These are phyloP conservation scores for Hyperoplus lanceolatus DNA, from an alignment of 2,797 vertebrate species.

Conservation along the genomic window DNA sequence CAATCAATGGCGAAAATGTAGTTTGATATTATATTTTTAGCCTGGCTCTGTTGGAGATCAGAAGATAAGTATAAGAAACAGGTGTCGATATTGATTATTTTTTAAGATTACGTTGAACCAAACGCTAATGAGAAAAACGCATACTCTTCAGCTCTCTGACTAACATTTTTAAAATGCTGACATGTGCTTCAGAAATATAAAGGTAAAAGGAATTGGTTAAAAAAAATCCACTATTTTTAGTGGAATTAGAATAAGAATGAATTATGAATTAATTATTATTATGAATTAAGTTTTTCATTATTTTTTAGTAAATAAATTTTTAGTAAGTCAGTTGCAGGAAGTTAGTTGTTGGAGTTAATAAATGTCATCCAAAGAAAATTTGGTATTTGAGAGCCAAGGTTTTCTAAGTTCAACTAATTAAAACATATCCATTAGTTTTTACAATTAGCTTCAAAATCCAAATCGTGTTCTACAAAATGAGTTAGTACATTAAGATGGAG, in stretches of 20 bases:
- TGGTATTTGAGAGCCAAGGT: not conserved
- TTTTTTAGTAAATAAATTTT: no score
- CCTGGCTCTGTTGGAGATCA: not conserved
- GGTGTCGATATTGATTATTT: not conserved
- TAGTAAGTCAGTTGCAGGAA: not conserved
- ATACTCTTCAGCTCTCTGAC: conserved; percentile 2
- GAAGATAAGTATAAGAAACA: conserved; percentile 3
- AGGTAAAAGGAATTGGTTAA: conserved; percentile 1
- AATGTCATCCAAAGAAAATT: conserved; percentile 1
- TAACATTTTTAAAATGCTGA: conserved; percentile 6
- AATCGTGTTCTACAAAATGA: conserved; percentile 21
- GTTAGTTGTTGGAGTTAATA: conserved; percentile 5
- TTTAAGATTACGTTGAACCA: not conserved
- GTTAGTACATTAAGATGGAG: conserved; percentile 16
- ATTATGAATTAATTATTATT: not conserved
- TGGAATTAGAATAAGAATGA: no score
- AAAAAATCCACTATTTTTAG: not conserved
- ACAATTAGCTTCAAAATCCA: conserved; percentile 13
- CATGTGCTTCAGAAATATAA: conserved; percentile 25
- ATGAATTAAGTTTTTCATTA: not conserved
- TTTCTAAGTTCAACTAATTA: conserved; percentile 5
- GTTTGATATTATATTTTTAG: conserved; percentile 3
- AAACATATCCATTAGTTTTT: conserved; percentile 25
- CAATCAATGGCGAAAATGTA: conserved; percentile 18
- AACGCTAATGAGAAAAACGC: not conserved